phyloP scores from a whole-genome alignment of 2,113 vertebrate genomes.

The Tretioscincus oriximinensis region DNA sequence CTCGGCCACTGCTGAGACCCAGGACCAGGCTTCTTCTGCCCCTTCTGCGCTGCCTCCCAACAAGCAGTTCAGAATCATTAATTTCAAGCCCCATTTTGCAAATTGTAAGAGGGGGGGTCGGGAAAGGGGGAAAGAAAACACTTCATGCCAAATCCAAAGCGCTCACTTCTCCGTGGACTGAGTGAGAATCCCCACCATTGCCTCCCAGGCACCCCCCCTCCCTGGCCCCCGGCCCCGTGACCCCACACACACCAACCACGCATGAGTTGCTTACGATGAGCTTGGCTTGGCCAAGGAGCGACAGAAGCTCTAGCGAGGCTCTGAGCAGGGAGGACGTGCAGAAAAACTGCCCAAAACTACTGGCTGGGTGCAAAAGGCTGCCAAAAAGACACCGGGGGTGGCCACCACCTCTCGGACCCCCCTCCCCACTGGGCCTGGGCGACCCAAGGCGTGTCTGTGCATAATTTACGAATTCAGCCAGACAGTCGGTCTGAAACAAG shows the following conservation, averaged over 20 bases:
- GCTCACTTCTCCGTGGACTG: not conserved
- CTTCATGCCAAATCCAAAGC: constrained; percentile 61
- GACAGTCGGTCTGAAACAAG: no score
- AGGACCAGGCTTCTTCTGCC: constrained; percentile 18
- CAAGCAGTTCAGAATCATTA: constrained; percentile 9
- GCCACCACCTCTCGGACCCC: no score
- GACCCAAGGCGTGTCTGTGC: no score
- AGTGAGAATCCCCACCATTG: not conserved
- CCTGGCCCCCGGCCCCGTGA: constrained; percentile 6
- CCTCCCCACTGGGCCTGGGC: no score
- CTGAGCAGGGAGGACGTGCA: constrained; percentile 12
- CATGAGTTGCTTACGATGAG: constrained; percentile 42
- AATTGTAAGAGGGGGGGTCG: constrained; percentile 20
- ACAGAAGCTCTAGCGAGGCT: constrained; percentile 32
- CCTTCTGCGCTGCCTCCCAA: not conserved
- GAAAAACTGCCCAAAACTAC: not conserved
- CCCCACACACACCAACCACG: constrained; percentile 50
- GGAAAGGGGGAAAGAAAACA: constrained; percentile 38
- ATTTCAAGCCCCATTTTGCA: constrained; percentile 53
- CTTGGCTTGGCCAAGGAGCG: constrained; percentile 16
- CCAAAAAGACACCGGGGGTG: not conserved
- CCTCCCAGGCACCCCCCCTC: not conserved
- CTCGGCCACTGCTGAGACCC: no score
- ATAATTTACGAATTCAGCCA: no score
- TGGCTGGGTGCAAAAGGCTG: constrained; percentile 19